A percentile compares a stretch with the other conserved stretches of the same genome.
Evolutionary conservation across 2,113 vertebrate species (phyloP).

Genomic region (Cinclus cinclus): DNA sequence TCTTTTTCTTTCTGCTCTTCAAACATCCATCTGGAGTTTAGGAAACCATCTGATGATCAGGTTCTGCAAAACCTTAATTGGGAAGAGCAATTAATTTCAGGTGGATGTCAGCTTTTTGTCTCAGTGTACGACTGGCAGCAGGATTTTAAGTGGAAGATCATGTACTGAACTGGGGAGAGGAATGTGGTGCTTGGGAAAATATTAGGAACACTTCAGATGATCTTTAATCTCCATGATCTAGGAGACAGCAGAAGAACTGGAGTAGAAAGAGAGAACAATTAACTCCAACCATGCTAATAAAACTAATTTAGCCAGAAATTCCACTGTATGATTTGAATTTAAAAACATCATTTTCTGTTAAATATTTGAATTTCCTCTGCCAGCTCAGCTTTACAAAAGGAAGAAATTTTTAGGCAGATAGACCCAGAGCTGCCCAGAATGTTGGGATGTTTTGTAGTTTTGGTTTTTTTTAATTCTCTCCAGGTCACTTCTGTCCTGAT

Average conservation of each 20-base stretch:
- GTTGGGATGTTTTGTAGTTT: not conserved
- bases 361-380: not conserved
- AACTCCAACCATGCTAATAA: not conserved
- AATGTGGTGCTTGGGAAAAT: not conserved
- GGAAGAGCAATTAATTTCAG: not conserved
- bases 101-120: not conserved
- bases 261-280: not conserved
- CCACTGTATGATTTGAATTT: not conserved
- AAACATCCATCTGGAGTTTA: not conserved
- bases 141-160: not conserved
- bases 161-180: not conserved
- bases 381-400: not conserved
- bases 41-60: not conserved
- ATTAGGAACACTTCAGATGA: not conserved
- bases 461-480: not conserved
- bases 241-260: not conserved
- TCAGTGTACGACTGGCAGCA: not conserved
- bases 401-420: not conserved
- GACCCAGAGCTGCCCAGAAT: not conserved
- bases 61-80: not conserved
- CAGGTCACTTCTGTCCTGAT: constrained; percentile 80
- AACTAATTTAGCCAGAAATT: not conserved
- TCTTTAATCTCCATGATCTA: not conserved
- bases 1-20: not conserved
- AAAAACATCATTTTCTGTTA: not conserved